Percentiles rank a stretch among this genome's conserved stretches.
Evolutionary conservation across 2,888 invertebrate genomes (phyloP).

Genomic region (Dicyrtoma fusca): DNA sequence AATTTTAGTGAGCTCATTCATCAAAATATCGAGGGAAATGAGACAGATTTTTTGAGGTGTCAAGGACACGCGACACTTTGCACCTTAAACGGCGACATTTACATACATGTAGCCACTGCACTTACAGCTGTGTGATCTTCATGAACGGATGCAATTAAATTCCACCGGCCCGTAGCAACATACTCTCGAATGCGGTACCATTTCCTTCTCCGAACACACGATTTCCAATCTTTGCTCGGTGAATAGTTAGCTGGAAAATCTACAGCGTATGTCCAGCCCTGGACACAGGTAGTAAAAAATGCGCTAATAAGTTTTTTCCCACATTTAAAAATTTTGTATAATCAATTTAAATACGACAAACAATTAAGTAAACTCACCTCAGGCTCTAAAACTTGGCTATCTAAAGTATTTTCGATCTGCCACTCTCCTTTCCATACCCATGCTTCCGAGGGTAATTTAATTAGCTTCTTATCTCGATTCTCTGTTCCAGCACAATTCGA

Average conservation of each 20-base stretch:
- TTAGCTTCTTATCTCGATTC: constrained; percentile 77
- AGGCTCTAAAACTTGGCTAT: constrained; percentile 84
- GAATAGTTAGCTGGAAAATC: constrained; percentile 89
- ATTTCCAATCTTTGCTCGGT: constrained; percentile 81
- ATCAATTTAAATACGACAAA: not conserved
- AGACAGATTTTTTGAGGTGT: too few species aligned
- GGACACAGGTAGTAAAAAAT: constrained; percentile 51
- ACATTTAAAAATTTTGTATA: too few species aligned
- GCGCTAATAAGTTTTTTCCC: too few species aligned
- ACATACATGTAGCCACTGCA: too few species aligned
- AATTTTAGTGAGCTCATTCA: too few species aligned
- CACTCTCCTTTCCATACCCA: constrained; percentile 98
- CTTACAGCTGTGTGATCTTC: constrained; percentile 80
- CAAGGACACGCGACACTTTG: too few species aligned
- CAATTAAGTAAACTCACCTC: constrained; percentile 65
- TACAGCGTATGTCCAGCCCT: constrained; percentile 94
- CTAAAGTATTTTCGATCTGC: constrained; percentile 80
- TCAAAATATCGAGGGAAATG: too few species aligned
- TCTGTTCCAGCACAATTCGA: constrained; percentile 81
- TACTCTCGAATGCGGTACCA: constrained; percentile 85
- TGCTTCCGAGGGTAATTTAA: constrained; percentile 86
- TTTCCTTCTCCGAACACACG: constrained; percentile 82
- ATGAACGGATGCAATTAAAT: constrained; percentile 84
- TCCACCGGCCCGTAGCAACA: constrained; percentile 89
- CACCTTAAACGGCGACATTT: too few species aligned